Conservation (phyloP, 2,113 vertebrate genomes). For the Pogona vitticeps region DNA sequence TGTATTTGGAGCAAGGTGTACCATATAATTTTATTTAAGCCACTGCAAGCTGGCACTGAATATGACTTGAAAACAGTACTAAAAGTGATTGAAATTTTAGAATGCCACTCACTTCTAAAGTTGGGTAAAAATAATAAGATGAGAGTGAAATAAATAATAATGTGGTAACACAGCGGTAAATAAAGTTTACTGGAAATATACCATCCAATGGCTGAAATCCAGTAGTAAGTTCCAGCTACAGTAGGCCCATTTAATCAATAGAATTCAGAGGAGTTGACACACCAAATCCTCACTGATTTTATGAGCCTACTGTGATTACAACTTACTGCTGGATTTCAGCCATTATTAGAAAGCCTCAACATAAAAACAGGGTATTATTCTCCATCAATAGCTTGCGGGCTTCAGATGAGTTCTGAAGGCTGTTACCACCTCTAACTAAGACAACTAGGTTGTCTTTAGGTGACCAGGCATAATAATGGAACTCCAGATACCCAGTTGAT, state of each 20-base stretch:
- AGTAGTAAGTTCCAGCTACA: no score
- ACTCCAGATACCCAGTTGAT: background rate
- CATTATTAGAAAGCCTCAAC: background rate
- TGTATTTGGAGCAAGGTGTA: background rate
- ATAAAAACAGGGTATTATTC: background rate
- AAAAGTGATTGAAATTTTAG: constrained; percentile 27
- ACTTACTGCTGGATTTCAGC: no score
- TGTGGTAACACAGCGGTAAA: background rate
- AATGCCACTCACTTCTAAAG: background rate
- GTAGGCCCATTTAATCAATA: no score
- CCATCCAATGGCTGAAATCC: background rate
- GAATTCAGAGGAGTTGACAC: no score
- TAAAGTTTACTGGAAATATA: background rate
- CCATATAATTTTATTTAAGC: background rate
- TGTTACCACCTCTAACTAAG: background rate
- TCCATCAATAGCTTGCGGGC: background rate
- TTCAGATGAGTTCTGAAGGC: background rate
- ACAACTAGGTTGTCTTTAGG: no score
- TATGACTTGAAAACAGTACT: background rate
- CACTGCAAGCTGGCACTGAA: constrained; percentile 12
- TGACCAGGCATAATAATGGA: background rate
- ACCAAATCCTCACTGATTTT: no score
- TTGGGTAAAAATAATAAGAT: no score
- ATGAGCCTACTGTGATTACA: no score
- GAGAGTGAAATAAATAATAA: background rate